Percentiles rank a stretch among this genome's conserved stretches.
Evolutionary conservation across 92 coral and sea anemone genomes (phyloP).

Genomic region (Heteractis magnifica): DNA sequence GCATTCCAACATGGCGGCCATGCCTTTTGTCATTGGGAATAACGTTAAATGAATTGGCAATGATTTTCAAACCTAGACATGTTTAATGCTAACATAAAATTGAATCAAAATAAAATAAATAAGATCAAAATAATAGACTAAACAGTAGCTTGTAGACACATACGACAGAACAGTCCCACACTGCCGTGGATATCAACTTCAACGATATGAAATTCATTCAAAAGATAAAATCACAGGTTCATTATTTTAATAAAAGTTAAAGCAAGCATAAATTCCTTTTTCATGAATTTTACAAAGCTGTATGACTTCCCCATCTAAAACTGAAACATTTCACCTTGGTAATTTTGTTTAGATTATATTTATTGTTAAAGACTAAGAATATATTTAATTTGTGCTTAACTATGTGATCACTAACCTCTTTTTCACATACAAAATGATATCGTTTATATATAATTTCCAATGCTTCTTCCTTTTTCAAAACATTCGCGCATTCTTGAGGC

Average conservation of each 20-base stretch:
- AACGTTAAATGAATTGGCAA: too few relatives aligned
- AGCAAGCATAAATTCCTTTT: neutral
- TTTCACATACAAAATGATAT: neutral
- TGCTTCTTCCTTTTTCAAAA: neutral
- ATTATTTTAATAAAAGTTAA: neutral
- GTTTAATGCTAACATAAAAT: too few relatives aligned
- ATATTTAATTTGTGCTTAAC: neutral
- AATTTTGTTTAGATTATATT: neutral
- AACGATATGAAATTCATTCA: neutral
- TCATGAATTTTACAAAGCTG: neutral
- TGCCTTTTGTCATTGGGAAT: too few relatives aligned
- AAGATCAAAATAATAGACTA: too few relatives aligned
- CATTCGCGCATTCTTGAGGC: neutral
- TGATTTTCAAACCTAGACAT: too few relatives aligned
- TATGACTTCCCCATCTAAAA: neutral
- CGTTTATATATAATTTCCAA: slow-evolving; percentile 7
- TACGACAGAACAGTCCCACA: too few relatives aligned
- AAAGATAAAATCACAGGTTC: neutral
- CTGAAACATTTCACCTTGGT: neutral
- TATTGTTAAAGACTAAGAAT: neutral
- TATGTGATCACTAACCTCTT: neutral
- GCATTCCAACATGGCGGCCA: too few relatives aligned
- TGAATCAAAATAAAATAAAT: too few relatives aligned
- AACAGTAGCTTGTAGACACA: too few relatives aligned
- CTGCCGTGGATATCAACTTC: too few relatives aligned